Conservation (phyloP, 2,797 vertebrate species). For the Semaprochilodus insignis region DNA sequence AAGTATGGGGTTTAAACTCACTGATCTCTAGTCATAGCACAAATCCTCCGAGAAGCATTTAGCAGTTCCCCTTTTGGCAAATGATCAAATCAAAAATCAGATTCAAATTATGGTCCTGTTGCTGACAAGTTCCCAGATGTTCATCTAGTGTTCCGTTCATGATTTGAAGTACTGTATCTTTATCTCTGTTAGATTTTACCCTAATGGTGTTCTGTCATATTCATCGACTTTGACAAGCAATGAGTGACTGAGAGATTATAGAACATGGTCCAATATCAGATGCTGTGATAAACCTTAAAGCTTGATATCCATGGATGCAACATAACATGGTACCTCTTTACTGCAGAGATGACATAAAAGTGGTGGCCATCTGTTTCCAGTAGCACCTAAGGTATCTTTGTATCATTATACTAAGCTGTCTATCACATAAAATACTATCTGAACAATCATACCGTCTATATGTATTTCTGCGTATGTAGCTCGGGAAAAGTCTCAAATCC, state of each 20-base stretch:
- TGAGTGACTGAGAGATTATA: not conserved
- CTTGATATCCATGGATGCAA: not conserved
- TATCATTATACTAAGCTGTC: not conserved
- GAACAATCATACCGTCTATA: conserved; percentile 9
- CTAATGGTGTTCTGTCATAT: not conserved
- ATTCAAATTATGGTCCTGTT: not conserved
- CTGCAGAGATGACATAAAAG: not conserved
- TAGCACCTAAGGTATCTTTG: too few relatives aligned
- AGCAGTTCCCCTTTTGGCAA: not conserved
- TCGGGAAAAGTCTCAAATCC: conserved; percentile 1
- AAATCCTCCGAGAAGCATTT: not conserved
- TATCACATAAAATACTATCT: not conserved
- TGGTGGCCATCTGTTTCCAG: too few relatives aligned
- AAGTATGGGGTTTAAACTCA: not conserved
- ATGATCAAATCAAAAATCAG: not conserved
- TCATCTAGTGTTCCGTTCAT: not conserved
- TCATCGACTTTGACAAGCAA: not conserved
- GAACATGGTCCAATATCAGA: not conserved
- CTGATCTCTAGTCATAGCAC: not conserved
- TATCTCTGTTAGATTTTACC: not conserved
- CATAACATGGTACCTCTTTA: not conserved
- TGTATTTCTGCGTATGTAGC: not conserved
- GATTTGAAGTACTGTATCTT: not conserved
- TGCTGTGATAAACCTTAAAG: not conserved
- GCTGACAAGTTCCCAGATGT: not conserved